A percentile compares a stretch with the other conserved stretches of the same genome.
Conservation (phyloP, 2,888 invertebrate genomes). For the Fragum fragum region DNA sequence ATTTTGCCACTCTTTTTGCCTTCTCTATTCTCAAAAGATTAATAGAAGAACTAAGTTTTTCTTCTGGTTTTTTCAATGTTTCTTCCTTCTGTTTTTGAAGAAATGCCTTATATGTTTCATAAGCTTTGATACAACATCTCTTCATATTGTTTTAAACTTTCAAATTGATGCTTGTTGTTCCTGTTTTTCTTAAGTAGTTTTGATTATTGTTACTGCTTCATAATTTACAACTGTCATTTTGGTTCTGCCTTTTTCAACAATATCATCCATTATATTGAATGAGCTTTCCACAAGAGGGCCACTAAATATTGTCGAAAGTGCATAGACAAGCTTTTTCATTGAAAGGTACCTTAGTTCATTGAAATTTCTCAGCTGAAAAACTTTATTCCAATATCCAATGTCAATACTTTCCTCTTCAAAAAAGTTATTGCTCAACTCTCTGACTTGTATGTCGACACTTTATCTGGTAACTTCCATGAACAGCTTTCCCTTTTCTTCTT, state of each 20-base stretch:
- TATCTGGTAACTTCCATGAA: constrained; percentile 14
- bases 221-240: constrained; percentile 40
- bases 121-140: constrained; percentile 29
- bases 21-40: constrained; percentile 30
- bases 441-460: constrained; percentile 35
- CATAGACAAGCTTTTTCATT: constrained; percentile 20
- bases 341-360: constrained; percentile 30
- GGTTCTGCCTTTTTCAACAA: constrained; percentile 37
- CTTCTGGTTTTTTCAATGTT: constrained; percentile 2
- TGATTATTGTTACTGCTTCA: constrained; percentile 43
- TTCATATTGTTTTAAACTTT: constrained; percentile 29
- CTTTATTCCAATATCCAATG: constrained; percentile 35
- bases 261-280: constrained; percentile 48
- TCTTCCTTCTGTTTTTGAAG: constrained; percentile 27
- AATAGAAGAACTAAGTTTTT: too few species aligned
- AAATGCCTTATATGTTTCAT: constrained; percentile 19
- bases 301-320: constrained; percentile 39
- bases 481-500: constrained; percentile 25
- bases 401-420: constrained; percentile 18
- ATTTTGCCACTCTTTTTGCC: constrained; percentile 36
- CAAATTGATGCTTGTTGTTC: constrained; percentile 27
- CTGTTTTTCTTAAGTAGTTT: constrained; percentile 24
- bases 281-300: constrained; percentile 35
- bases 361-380: constrained; percentile 24
- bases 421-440: constrained; percentile 7